Conservation (phyloP, 2,888 invertebrate genomes). For the Cybosia mesomella region DNA sequence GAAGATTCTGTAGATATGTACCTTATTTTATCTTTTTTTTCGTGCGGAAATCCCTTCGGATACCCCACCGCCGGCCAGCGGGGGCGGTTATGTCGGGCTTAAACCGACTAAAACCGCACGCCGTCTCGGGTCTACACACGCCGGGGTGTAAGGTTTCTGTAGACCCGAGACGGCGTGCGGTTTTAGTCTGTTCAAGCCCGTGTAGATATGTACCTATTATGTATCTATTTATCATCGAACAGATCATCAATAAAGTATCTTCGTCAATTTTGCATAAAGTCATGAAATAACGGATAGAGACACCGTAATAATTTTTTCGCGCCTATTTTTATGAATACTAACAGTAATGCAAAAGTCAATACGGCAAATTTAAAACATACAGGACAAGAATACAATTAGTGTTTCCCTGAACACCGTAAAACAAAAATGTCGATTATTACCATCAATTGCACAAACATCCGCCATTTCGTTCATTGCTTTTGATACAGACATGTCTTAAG, state of each 20-base stretch:
- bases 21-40: too few relatives aligned
- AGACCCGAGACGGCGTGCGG: too few relatives aligned
- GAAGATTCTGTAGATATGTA: not conserved
- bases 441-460: not conserved
- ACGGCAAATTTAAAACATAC: not conserved
- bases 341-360: not conserved
- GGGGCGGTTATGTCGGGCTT: too few relatives aligned
- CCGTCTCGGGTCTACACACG: too few relatives aligned
- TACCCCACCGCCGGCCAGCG: too few relatives aligned
- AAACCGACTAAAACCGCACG: too few relatives aligned
- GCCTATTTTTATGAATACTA: not conserved
- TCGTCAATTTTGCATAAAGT: slow-evolving; percentile 3
- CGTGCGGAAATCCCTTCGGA: too few relatives aligned
- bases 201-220: not conserved
- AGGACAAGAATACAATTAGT: not conserved
- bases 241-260: not conserved
- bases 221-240: not conserved
- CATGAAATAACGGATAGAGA: not conserved
- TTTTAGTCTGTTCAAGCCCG: too few relatives aligned
- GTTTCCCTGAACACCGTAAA: not conserved
- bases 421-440: not conserved
- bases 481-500: not conserved
- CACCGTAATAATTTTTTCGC: not conserved
- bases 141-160: too few relatives aligned
- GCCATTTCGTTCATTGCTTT: not conserved